Percentiles rank a stretch among this genome's conserved stretches.
Conservation (phyloP, 64 coral and sea anemone genomes). For the Actinia equina region DNA sequence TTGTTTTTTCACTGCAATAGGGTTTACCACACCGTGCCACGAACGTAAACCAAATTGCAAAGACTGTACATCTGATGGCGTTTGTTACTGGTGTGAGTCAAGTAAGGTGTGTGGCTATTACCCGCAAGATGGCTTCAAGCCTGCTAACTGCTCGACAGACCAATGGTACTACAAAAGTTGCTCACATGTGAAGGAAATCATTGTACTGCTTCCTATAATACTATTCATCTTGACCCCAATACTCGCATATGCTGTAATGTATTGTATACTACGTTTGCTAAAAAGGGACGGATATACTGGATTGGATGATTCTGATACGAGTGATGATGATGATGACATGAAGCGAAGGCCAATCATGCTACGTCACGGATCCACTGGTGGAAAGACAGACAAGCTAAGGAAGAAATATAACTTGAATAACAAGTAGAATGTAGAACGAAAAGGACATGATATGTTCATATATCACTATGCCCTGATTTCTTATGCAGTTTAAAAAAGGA, state of each 20-base stretch:
- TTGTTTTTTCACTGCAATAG: background rate
- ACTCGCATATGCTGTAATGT: conserved; percentile 67
- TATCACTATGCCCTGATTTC: no score
- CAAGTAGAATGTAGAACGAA: background rate
- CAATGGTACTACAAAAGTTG: conserved; percentile 26
- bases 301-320: conserved; percentile 35
- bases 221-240: conserved; percentile 71
- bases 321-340: conserved; percentile 31
- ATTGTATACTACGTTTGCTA: conserved; percentile 61
- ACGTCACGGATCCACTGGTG: conserved; percentile 51
- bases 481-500: no score
- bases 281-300: conserved; percentile 42
- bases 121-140: background rate
- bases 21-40: conserved; percentile 47
- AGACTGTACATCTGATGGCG: conserved; percentile 48
- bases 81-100: conserved; percentile 74
- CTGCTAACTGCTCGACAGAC: conserved; percentile 40
- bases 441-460: no score
- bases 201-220: conserved; percentile 68
- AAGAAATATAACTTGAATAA: conserved; percentile 57
- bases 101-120: conserved; percentile 36
- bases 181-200: background rate
- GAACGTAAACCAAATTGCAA: conserved; percentile 40
- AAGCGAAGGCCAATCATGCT: conserved; percentile 57
- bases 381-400: conserved; percentile 75